Evolutionary conservation across 2,113 vertebrate genomes (phyloP), one percentile per base, ranked within the genome.

Genomic region (Origma solitaria): DNA sequence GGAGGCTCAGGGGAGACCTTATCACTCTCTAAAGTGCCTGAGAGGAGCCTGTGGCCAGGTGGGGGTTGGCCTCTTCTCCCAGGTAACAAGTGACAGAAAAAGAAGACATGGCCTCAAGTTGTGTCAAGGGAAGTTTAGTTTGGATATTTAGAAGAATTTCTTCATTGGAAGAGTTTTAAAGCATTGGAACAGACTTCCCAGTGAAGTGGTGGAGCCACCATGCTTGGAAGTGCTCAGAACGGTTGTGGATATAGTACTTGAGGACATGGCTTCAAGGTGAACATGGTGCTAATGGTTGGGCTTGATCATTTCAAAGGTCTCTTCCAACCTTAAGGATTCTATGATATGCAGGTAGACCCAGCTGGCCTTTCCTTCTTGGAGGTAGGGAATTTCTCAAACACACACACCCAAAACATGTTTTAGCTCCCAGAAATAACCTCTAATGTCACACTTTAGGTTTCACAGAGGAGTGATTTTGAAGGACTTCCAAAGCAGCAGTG

Each of bases 41-140:
- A 3, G 22, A 42, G 21, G 42, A 80, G 31, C 0, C 0, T 23
- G 5, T 28, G 0, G 5, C 11, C 25, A 37, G 35, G 35, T 2
- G 2, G 3, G 14, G 9, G 2, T 25, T 2, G 0, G 8, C 2
- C 2, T 68, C 13, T 40, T 40, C 30, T 53, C 5, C 9, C 2
- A 10, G 16, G 15, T 23, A 38, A 5, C 9, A 4, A 53, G 14
- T 7, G 15, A 28, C 9, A 53, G 11, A 5, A n/a, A 3, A 6
- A 81, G 30, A 28, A 8, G 2, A 76, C 31, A 18, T 54, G 5
- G 11, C 20, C 13, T 76, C 38, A 53, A 15, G 28, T 4, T 47
- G 20, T 3, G 2, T 17, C 20, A 35, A 22, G 16, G 6, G 5
- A 60, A 11, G 4, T 37, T 57, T 19, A 42, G 12, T 27, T 5